Evolutionary conservation across 2,797 vertebrate genomes (phyloP), one percentile per base, ranked within the genome.

Genomic region (Emys orbicularis): DNA sequence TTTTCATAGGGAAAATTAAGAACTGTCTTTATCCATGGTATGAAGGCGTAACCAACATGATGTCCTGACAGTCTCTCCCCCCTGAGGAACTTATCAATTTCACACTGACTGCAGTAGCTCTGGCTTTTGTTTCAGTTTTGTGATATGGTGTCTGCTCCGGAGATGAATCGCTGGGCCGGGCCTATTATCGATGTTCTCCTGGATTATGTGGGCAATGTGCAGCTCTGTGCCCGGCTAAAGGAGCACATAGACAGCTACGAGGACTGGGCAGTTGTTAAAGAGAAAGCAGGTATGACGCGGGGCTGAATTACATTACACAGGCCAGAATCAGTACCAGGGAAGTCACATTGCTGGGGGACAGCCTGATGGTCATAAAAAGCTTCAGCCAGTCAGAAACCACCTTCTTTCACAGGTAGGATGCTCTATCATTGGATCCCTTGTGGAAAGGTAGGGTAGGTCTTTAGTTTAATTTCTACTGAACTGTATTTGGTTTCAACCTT

Each of bases 231-330:
- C 3, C 97, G 98, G 77, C 98, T 99, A 86, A 98, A 98, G 91
- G 99, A 99, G 77, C 99, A 99, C 84, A 98, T 99, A 81, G 99
- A 99, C 96, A 99, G 99, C 98, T 99, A 98, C 61, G 97, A 98
- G 1, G 99, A 98, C 65, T 99, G 99, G 99, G 98, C 98, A 1
- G 21, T 86, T 93, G 99, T 99, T 97, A 99, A 98, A 96, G 98
- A 98, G 82, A 99, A 99, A 98, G 98, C 99, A 98, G 98, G 99
- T 99, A 98, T 83, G 97, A 87, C 49, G 34, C 52, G 15, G 29
- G 15, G 18, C 8, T 53, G 21, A 52, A 49, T 77, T 81, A 19
- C 5, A 15, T 92, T 68, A 93, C 11, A 27, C 44, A 83, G 27
- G 53, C 81, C 2, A 86, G 6, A 97, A 87, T 68, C 49, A 50